These are phyloP conservation scores for Hylaeus anthracinus DNA, from an alignment of 1,140 invertebrate genomes.

Conservation along the genomic window DNA sequence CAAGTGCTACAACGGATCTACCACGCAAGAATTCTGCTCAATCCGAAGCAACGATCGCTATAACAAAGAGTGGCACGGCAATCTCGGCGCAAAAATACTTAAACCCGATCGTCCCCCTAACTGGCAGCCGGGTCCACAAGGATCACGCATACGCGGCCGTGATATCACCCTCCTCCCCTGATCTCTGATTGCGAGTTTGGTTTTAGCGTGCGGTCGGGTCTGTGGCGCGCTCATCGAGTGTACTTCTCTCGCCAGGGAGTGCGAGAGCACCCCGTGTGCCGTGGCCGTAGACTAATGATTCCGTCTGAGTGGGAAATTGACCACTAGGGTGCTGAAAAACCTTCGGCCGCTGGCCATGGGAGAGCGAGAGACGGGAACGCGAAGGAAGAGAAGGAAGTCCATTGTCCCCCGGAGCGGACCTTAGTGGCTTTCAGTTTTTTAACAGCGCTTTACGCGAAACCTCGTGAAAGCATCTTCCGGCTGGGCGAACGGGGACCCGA, in stretches of 20 bases:
- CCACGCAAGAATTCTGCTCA: too few relatives aligned
- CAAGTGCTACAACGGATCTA: too few relatives aligned
- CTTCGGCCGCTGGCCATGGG: conserved; percentile 65
- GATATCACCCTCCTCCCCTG: conserved; percentile 25
- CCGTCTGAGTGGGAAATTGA: conserved; percentile 79
- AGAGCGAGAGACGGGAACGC: conserved; percentile 19
- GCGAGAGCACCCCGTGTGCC: conserved; percentile 62
- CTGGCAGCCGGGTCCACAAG: neutral
- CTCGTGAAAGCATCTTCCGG: conserved; percentile 43
- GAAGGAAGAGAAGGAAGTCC: conserved; percentile 33
- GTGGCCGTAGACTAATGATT: conserved; percentile 74
- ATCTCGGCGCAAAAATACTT: conserved; percentile 8
- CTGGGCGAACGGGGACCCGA: neutral
- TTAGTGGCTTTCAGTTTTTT: conserved; percentile 66
- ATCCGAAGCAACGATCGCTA: neutral
- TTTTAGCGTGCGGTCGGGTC: conserved; percentile 57
- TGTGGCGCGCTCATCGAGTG: conserved; percentile 67
- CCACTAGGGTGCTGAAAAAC: conserved; percentile 74
- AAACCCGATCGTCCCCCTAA: neutral
- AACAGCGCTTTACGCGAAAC: conserved; percentile 44
- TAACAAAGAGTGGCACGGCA: neutral
- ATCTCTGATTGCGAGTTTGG: conserved; percentile 68
- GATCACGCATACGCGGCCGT: conserved; percentile 16
- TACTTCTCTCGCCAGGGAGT: conserved; percentile 64
- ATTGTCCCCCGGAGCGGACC: conserved; percentile 57